Percentiles rank a stretch among this genome's conserved stretches.
phyloP scores from a whole-genome alignment of 2,797 vertebrate species.

The Lates japonicus region DNA sequence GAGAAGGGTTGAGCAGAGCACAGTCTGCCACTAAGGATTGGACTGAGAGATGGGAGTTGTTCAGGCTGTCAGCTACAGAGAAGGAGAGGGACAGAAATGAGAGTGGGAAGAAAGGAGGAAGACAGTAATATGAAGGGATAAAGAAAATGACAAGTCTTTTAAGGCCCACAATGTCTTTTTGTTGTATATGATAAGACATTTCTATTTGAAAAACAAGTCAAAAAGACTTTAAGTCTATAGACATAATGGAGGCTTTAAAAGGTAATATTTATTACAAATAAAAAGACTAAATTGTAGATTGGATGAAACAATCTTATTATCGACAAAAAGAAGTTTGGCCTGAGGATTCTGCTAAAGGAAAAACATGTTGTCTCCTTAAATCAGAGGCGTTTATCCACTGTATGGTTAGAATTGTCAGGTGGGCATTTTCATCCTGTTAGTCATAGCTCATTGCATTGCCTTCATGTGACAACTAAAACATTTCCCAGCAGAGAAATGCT shows the following conservation, averaged over 20 bases:
- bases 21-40: conserved; percentile 52
- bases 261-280: neutral
- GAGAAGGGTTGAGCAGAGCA: conserved; percentile 59
- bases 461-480: neutral
- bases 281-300: neutral
- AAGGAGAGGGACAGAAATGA: neutral
- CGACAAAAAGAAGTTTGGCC: neutral
- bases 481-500: neutral
- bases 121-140: neutral
- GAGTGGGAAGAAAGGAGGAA: neutral
- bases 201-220: neutral
- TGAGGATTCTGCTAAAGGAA: neutral
- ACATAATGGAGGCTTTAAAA: neutral
- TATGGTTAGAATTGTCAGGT: neutral
- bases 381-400: conserved; percentile 3
- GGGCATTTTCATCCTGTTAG: neutral
- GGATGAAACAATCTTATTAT: neutral
- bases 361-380: neutral
- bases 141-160: conserved; percentile 11
- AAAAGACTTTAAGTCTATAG: neutral
- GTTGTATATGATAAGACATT: neutral
- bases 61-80: conserved; percentile 38
- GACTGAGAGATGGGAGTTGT: conserved; percentile 55
- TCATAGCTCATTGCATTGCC: neutral
- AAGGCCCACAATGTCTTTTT: neutral